phyloP scores from a whole-genome alignment of 1,140 invertebrate species.

The Drosophila mayri region DNA sequence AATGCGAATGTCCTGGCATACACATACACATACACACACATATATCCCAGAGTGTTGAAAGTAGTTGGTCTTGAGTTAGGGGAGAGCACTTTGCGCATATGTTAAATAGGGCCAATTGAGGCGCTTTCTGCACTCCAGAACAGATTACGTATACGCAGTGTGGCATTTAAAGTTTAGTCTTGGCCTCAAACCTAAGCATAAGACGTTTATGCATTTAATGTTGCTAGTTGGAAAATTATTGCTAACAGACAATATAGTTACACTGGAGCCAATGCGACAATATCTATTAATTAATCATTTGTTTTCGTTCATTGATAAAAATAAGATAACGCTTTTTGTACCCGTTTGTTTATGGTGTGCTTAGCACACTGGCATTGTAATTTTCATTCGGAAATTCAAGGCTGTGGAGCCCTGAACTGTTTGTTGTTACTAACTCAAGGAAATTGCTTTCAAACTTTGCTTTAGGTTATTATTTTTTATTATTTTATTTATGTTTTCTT shows the following conservation, averaged over 20 bases:
- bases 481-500: background rate
- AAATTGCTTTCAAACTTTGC: too few species aligned
- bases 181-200: background rate
- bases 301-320: slow-evolving; percentile 20
- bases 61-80: slow-evolving; percentile 46
- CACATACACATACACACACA: background rate
- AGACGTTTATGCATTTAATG: background rate
- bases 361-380: slow-evolving; percentile 14
- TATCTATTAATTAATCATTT: slow-evolving; percentile 32
- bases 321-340: slow-evolving; percentile 11
- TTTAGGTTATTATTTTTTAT: background rate
- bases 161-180: slow-evolving; percentile 30
- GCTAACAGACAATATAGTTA: background rate
- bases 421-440: background rate
- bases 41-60: slow-evolving; percentile 47
- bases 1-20: slow-evolving; percentile 16
- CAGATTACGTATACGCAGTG: slow-evolving; percentile 48
- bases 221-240: background rate
- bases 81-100: slow-evolving; percentile 67
- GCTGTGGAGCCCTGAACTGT: slow-evolving; percentile 2
- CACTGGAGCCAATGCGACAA: background rate
- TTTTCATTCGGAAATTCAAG: background rate
- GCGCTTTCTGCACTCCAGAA: slow-evolving; percentile 23
- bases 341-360: slow-evolving; percentile 2
- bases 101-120: slow-evolving; percentile 75